Percentiles rank a stretch among this genome's conserved stretches.
phyloP scores from a whole-genome alignment of 2,797 vertebrate genomes.

The Halcyon smyrnensis region DNA sequence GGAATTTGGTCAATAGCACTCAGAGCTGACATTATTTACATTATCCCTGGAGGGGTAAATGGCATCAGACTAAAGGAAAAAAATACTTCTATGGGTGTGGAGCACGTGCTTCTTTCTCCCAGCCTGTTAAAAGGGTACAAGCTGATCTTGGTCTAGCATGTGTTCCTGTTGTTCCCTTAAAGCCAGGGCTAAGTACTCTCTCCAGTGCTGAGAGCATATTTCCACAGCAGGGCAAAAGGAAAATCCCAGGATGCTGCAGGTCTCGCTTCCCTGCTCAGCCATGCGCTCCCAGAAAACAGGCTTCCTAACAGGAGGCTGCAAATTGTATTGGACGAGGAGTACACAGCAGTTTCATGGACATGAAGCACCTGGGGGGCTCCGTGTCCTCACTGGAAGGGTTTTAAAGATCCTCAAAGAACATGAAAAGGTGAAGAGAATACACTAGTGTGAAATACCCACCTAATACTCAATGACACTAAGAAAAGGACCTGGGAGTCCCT shows the following conservation, averaged over 20 bases:
- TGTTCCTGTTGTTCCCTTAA: background rate
- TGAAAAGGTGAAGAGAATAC: background rate
- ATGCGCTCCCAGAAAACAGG: rapidly evolving
- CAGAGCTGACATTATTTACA: background rate
- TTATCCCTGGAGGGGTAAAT: background rate
- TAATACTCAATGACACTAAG: background rate
- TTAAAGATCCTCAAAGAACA: background rate
- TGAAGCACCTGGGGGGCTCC: background rate
- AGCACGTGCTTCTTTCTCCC: background rate
- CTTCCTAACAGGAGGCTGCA: background rate
- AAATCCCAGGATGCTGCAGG: background rate
- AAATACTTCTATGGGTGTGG: background rate
- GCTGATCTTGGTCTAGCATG: too few species aligned
- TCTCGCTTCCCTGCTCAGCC: background rate
- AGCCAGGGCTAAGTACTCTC: background rate
- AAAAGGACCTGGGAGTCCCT: background rate
- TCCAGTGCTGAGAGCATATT: background rate
- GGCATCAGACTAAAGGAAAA: background rate
- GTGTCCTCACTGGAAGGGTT: background rate
- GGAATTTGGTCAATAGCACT: background rate
- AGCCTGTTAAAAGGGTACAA: background rate
- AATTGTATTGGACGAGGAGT: rapidly evolving
- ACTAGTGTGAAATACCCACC: background rate
- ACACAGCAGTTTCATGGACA: background rate
- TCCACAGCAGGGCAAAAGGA: background rate